phyloP scores from a whole-genome alignment of 2,113 vertebrate genomes.

The Odontophorus gujanensis region DNA sequence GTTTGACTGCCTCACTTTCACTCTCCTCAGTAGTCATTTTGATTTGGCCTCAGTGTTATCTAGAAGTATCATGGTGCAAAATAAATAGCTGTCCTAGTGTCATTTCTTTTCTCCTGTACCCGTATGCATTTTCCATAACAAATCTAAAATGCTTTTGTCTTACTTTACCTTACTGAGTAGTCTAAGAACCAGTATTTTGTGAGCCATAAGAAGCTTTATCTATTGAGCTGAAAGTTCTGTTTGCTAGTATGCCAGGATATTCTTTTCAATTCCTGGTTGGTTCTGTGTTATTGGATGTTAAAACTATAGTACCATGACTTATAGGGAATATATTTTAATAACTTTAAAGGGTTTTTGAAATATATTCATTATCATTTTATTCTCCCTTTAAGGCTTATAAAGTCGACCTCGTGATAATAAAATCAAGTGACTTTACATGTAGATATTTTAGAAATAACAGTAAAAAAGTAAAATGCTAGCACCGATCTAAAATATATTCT shows the following conservation, averaged over 20 bases:
- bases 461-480: constrained; percentile 28
- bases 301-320: constrained; percentile 40
- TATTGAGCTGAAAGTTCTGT: constrained; percentile 4
- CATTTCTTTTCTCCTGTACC: not conserved
- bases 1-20: not conserved
- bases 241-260: not conserved
- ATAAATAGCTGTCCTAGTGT: not conserved
- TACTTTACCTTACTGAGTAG: not conserved
- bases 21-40: not conserved
- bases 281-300: constrained; percentile 31
- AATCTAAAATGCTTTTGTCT: not conserved
- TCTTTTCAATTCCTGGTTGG: not conserved
- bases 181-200: not conserved
- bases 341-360: constrained; percentile 51
- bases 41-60: not conserved
- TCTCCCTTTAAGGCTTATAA: constrained; percentile 58
- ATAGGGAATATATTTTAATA: constrained; percentile 36
- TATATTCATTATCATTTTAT: constrained; percentile 51
- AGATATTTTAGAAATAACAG: constrained; percentile 25
- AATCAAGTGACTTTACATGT: constrained; percentile 26
- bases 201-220: constrained; percentile 12
- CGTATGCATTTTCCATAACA: not conserved
- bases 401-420: constrained; percentile 39
- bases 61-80: not conserved
- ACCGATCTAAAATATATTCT: constrained; percentile 24